These are phyloP conservation scores for Halisarca cf. caerulea DNA, from an alignment of 37 sponge, comb jelly and placozoan genomes.

Conservation along the genomic window DNA sequence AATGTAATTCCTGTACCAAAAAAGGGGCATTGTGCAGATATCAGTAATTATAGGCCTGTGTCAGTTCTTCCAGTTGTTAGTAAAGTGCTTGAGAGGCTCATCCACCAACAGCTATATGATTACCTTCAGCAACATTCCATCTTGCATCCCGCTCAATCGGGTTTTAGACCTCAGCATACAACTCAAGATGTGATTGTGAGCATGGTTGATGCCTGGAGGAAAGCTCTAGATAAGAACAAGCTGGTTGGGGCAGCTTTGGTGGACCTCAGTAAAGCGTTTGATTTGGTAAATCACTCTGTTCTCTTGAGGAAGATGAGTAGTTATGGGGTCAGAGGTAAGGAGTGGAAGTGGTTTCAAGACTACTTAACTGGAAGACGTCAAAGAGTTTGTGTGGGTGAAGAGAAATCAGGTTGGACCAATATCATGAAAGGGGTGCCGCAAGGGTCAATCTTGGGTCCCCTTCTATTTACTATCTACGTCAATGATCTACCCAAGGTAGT, in stretches of 20 bases:
- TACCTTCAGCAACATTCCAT: constrained; percentile 12
- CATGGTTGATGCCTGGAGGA: constrained; percentile 35
- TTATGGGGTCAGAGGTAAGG: constrained; percentile 24
- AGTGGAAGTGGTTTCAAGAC: constrained; percentile 29
- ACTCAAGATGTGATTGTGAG: constrained; percentile 44
- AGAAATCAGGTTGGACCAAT: neutral
- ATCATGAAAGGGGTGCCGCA: constrained; percentile 41
- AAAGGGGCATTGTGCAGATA: neutral
- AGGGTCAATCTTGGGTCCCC: constrained; percentile 43
- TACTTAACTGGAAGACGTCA: constrained; percentile 25
- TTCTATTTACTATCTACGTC: constrained; percentile 33
- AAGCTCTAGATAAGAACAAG: constrained; percentile 34
- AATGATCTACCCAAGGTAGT: constrained; percentile 36
- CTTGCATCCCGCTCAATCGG: constrained; percentile 27
- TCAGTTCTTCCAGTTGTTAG: constrained; percentile 31
- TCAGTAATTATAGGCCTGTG: constrained; percentile 8
- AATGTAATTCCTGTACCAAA: neutral
- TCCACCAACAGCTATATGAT: constrained; percentile 28
- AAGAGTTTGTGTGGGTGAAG: constrained; percentile 16
- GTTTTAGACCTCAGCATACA: constrained; percentile 32
- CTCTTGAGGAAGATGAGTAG: constrained; percentile 29
- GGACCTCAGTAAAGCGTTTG: constrained; percentile 46
- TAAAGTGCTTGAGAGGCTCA: constrained; percentile 38
- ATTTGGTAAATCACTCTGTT: constrained; percentile 25
- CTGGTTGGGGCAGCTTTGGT: constrained; percentile 22